These are phyloP conservation scores for Drosophila picticornis DNA, from an alignment of 2,888 invertebrate species.

Conservation along the genomic window DNA sequence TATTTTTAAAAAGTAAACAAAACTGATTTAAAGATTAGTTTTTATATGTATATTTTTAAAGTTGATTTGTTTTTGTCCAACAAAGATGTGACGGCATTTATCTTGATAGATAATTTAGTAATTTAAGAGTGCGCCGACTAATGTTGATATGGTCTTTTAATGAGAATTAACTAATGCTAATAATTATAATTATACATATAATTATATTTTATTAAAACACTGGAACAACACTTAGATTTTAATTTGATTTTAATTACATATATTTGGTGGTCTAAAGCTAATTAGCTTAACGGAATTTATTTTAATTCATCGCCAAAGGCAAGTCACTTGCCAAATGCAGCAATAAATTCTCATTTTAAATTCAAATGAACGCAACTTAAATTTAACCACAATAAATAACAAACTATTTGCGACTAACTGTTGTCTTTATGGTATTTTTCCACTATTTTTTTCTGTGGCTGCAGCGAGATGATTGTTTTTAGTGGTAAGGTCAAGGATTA, in stretches of 20 bases:
- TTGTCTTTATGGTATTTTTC: conserved; percentile 35
- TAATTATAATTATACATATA: background rate
- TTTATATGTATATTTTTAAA: background rate
- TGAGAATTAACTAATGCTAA: background rate
- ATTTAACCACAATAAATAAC: conserved; percentile 22
- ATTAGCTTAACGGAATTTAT: background rate
- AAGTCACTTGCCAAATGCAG: conserved; percentile 1
- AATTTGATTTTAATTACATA: background rate
- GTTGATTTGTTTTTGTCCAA: background rate
- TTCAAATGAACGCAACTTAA: conserved; percentile 13
- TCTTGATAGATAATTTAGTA: background rate
- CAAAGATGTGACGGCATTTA: background rate
- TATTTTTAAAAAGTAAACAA: background rate
- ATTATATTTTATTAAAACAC: background rate
- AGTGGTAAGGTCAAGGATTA: conserved; percentile 80
- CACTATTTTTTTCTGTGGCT: conserved; percentile 30
- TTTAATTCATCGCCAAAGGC: background rate
- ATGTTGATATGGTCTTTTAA: background rate
- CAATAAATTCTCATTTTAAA: conserved; percentile 5
- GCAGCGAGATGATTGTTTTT: conserved; percentile 62
- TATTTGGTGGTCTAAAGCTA: background rate
- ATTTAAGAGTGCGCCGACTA: background rate
- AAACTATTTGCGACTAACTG: conserved; percentile 39
- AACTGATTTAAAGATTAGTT: background rate
- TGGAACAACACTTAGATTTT: background rate